Percentiles rank a stretch among this genome's conserved stretches.
These are phyloP conservation scores for Salarias fasciatus DNA, from an alignment of 2,797 vertebrate genomes.

Conservation along the genomic window DNA sequence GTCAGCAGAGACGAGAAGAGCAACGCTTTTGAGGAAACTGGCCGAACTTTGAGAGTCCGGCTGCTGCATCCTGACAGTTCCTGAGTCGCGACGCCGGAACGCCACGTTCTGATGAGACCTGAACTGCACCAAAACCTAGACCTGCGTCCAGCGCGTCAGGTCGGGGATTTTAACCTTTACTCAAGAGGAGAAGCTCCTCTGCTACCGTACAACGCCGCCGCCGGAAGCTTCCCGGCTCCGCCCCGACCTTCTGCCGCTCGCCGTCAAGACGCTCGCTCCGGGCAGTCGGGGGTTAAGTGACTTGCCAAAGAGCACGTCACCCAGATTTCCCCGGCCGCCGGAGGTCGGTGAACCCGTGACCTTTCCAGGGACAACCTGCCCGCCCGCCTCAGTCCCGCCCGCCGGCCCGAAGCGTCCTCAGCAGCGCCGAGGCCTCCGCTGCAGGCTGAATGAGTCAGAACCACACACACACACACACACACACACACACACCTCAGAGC, in stretches of 20 bases:
- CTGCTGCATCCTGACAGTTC: background rate
- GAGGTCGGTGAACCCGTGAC: conserved; percentile 60
- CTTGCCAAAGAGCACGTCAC: conserved; percentile 56
- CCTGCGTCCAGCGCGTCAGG: conserved; percentile 30
- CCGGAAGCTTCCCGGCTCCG: background rate
- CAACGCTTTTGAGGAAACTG: conserved; percentile 4
- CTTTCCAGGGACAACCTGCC: conserved; percentile 59
- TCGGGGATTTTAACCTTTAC: conserved; percentile 44
- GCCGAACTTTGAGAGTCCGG: background rate
- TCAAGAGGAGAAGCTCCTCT: conserved; percentile 1
- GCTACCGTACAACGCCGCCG: background rate
- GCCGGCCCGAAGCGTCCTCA: conserved; percentile 39
- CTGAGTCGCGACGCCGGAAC: conserved; percentile 9
- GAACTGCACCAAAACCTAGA: too few species aligned
- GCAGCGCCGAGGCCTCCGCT: conserved; percentile 54
- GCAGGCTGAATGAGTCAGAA: conserved; percentile 55
- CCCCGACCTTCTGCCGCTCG: background rate
- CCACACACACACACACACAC: conserved; percentile 38
- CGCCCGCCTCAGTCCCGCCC: conserved; percentile 36
- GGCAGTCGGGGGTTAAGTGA: conserved; percentile 56
- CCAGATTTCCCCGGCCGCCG: conserved; percentile 49
- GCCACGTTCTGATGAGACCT: conserved; percentile 3
- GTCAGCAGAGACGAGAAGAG: background rate
- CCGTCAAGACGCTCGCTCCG: conserved; percentile 22
- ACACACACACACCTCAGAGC: background rate